These are phyloP conservation scores for Nemopilema nomurai DNA, from an alignment of 30 jellyfish, hydroid and myxozoan species.

Conservation along the genomic window DNA sequence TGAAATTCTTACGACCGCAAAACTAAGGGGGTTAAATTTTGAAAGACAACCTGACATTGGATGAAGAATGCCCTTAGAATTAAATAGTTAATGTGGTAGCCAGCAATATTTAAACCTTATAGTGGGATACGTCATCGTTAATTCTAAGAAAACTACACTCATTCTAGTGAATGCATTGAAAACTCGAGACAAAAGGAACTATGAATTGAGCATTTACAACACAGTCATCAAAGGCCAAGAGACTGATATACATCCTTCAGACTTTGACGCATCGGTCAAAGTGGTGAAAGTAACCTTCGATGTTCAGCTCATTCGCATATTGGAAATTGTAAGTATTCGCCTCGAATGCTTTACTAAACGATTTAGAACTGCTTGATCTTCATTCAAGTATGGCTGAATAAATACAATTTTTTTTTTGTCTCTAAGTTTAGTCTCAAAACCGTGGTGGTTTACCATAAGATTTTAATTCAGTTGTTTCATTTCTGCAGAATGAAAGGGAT, in stretches of 20 bases:
- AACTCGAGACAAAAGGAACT: neutral
- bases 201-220: neutral
- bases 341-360: no score
- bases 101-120: neutral
- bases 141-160: neutral
- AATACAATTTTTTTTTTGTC: neutral
- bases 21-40: no score
- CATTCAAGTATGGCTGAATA: neutral
- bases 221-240: neutral
- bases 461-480: neutral
- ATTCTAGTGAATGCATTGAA: neutral
- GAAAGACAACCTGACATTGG: no score
- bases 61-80: no score
- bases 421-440: neutral
- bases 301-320: constrained; percentile 68
- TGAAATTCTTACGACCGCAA: no score
- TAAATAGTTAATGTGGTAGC: no score
- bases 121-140: neutral
- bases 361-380: neutral
- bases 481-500: constrained; percentile 45
- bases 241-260: neutral
- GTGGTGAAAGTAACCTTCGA: constrained; percentile 57
- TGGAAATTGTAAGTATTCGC: constrained; percentile 68
- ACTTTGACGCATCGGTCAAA: neutral
- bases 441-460: neutral